Base-by-base conservation (phyloP, 2,113 vertebrate genomes). In the Bambusicola thoracicus region DNA sequence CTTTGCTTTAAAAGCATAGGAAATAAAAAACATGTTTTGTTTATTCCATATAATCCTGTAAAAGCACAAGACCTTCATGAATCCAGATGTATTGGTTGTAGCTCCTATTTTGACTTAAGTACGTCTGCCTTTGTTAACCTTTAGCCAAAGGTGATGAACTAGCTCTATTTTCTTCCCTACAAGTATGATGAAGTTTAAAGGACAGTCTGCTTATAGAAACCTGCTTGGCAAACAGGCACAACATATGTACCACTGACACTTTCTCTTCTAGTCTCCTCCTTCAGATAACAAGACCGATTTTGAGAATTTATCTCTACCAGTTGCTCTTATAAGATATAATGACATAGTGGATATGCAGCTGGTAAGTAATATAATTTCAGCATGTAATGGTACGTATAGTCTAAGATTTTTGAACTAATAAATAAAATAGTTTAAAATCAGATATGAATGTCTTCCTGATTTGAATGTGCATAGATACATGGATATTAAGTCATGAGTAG, bases 271-370 rank as follows among this genome's bases (percentile, higher is more conserved):
- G 99, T 67, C 89, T 89, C 82, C 87, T 87, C 98, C 98, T 48
- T 95, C 96, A 75, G 97, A 97, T 72, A 99, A 99, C 94, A 96
- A 96, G 76, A 98, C 98, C 4, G 98, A 97, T 81, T 98, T 98
- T 91, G 74, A 92, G 70, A 97, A 98, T 87, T 83, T 99, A 65
- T 97, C 96, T 36, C 98, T 99, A 96, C 97, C 98, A 58, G 46
- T 99, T 97, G 98, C 97, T 38, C 98, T 99, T 92, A 97, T 99
- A 96, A 98, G 96, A 92, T 95, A 98, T 38, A 96, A 38, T 90
- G 99, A 99, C 90, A 90, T 99, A 61, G 63, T 97, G 91, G 98
- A 98, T 85, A 98, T 98, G 90, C 95, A 97, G 41, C 85, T 98
- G 98, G 99, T 99, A 97, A 97, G 92, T 96, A 87, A 62, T 22